These are phyloP conservation scores for Alviniconcha strummeri DNA, from an alignment of 2,888 invertebrate genomes.

Conservation along the genomic window DNA sequence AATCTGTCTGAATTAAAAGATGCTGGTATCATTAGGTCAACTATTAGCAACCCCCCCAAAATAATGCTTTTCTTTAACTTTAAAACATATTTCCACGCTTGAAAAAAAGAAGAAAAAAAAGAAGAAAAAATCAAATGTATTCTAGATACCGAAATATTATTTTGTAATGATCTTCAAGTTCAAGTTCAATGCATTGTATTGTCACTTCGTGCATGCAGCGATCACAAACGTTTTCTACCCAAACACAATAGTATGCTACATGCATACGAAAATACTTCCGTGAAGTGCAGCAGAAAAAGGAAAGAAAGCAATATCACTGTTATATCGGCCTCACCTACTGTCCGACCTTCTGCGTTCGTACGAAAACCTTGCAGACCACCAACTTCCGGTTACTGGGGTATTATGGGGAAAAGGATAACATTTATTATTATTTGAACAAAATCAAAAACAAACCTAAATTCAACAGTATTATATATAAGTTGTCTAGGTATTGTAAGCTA, in stretches of 20 bases:
- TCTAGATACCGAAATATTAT: background rate
- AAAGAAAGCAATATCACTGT: too few species aligned
- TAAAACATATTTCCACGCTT: background rate
- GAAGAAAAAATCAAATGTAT: background rate
- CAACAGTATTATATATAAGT: too few species aligned
- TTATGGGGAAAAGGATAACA: slow-evolving; percentile 6
- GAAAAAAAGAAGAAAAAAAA: background rate
- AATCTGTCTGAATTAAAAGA: slow-evolving; percentile 14
- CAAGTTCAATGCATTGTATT: too few species aligned
- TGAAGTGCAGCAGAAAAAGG: too few species aligned
- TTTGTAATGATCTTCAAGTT: too few species aligned
- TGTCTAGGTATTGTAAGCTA: too few species aligned
- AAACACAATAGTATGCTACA: too few species aligned
- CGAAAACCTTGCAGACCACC: slow-evolving; percentile 35
- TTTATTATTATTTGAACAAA: background rate
- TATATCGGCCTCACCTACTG: slow-evolving; percentile 9
- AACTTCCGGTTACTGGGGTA: slow-evolving; percentile 20
- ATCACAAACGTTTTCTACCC: too few species aligned
- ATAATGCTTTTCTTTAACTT: background rate
- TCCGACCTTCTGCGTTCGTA: slow-evolving; percentile 31
- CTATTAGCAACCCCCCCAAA: background rate
- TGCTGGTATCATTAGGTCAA: background rate
- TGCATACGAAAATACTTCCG: too few species aligned
- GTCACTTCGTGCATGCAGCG: too few species aligned
- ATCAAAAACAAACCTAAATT: background rate